These are phyloP conservation scores for Astropecten irregularis DNA, from an alignment of 53 echinoderm and acorn worm genomes.

Conservation along the genomic window DNA sequence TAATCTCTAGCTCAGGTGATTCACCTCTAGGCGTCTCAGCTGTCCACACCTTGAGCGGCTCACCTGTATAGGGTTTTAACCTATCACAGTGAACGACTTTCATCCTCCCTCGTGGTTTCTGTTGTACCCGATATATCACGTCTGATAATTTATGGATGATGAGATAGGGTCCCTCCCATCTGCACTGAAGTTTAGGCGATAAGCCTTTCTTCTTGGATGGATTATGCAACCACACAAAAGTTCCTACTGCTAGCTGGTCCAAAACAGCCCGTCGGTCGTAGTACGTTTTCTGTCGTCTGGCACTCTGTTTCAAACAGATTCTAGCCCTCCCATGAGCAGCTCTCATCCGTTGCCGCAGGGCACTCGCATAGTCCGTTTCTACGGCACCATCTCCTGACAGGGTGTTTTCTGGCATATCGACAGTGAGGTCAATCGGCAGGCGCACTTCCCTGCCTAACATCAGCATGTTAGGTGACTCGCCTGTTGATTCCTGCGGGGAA, in stretches of 20 bases:
- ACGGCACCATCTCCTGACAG: background rate
- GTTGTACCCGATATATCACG: background rate
- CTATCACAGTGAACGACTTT: constrained; percentile 5
- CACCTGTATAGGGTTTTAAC: background rate
- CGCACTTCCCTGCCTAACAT: constrained; percentile 9
- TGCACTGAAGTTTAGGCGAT: constrained; percentile 12
- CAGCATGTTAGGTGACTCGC: constrained; percentile 5
- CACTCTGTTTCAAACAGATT: background rate
- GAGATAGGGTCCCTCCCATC: constrained; percentile 34
- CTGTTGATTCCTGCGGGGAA: constrained; percentile 24
- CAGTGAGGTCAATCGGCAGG: constrained; percentile 2
- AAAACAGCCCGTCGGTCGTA: background rate
- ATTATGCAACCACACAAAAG: background rate
- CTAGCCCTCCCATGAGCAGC: background rate
- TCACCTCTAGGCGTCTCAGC: background rate
- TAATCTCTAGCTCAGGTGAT: too few species aligned
- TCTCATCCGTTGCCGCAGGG: background rate
- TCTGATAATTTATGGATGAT: constrained; percentile 21
- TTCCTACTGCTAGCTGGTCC: background rate
- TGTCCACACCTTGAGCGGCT: background rate
- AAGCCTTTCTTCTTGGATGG: constrained; percentile 6
- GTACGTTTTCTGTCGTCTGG: background rate
- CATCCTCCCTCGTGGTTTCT: background rate
- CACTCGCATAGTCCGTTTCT: background rate
- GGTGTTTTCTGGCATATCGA: background rate